phyloP scores from a whole-genome alignment of 2,113 vertebrate species.

The Phrynocephalus versicolor region DNA sequence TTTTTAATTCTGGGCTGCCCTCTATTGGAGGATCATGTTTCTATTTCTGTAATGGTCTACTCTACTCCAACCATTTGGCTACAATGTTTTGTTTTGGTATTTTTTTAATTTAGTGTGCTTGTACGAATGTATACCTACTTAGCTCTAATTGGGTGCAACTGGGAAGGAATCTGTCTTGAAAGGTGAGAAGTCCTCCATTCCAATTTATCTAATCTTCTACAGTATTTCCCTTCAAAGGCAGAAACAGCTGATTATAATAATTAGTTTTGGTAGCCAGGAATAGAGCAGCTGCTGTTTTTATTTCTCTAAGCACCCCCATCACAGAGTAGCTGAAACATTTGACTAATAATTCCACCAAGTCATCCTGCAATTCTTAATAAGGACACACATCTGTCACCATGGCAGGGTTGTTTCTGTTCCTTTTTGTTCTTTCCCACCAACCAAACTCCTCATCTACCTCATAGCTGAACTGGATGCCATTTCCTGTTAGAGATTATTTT shows the following conservation, averaged over 20 bases:
- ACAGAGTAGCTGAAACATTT: slow-evolving; percentile 65
- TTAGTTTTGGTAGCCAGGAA: slow-evolving; percentile 51
- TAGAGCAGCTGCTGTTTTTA: slow-evolving; percentile 48
- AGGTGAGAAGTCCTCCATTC: slow-evolving; percentile 4
- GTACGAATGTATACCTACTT: neutral
- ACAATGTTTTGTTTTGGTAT: too few species aligned
- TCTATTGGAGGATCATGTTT: neutral
- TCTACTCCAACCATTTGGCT: neutral
- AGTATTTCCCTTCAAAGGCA: slow-evolving; percentile 4
- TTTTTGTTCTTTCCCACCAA: too few species aligned
- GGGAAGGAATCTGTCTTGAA: neutral
- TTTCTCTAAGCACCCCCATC: slow-evolving; percentile 47
- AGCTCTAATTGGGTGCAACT: neutral
- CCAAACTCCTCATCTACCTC: slow-evolving; percentile 32
- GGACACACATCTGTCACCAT: slow-evolving; percentile 28
- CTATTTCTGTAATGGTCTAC: neutral
- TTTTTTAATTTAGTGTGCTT: neutral
- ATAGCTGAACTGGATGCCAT: slow-evolving; percentile 16
- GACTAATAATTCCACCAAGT: slow-evolving; percentile 53
- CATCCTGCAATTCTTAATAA: slow-evolving; percentile 41
- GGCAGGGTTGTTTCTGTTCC: neutral
- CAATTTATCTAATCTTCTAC: slow-evolving; percentile 1
- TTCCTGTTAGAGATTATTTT: neutral
- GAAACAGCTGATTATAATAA: slow-evolving; percentile 35
- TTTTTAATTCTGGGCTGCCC: neutral